Evolutionary conservation across 1,140 invertebrate genomes (phyloP).

Genomic region (Brachionus sp.): DNA sequence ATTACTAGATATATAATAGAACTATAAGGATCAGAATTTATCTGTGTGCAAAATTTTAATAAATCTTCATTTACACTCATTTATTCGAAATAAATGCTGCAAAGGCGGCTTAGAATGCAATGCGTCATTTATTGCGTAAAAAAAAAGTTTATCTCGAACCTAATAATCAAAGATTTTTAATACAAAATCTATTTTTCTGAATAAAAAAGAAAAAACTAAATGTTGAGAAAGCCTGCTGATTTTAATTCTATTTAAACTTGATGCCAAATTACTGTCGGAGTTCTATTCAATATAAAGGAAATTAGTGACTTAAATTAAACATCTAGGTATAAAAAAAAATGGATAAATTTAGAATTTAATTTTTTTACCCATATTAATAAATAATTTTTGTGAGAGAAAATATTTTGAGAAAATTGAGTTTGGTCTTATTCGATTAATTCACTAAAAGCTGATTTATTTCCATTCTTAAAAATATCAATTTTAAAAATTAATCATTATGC

Average conservation of each 20-base stretch:
- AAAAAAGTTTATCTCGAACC: background rate
- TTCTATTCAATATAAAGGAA: no score
- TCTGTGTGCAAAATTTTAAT: background rate
- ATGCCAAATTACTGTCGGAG: no score
- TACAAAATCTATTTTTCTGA: background rate
- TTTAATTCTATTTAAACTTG: no score
- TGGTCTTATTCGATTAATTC: background rate
- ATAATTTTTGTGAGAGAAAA: background rate
- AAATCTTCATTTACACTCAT: background rate
- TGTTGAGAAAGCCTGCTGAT: no score
- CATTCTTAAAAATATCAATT: background rate
- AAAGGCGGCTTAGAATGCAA: background rate
- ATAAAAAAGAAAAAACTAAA: no score
- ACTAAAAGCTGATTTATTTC: background rate
- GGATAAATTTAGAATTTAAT: background rate
- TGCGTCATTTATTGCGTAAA: background rate
- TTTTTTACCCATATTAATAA: background rate
- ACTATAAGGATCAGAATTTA: background rate
- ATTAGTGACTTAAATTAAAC: background rate
- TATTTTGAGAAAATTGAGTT: background rate
- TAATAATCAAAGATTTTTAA: background rate
- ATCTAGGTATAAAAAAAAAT: background rate
- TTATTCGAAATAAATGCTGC: background rate
- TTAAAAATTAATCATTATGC: background rate
- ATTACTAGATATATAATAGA: background rate